phyloP scores from a whole-genome alignment of 2,113 vertebrate genomes.

The Plectropomus leopardus region DNA sequence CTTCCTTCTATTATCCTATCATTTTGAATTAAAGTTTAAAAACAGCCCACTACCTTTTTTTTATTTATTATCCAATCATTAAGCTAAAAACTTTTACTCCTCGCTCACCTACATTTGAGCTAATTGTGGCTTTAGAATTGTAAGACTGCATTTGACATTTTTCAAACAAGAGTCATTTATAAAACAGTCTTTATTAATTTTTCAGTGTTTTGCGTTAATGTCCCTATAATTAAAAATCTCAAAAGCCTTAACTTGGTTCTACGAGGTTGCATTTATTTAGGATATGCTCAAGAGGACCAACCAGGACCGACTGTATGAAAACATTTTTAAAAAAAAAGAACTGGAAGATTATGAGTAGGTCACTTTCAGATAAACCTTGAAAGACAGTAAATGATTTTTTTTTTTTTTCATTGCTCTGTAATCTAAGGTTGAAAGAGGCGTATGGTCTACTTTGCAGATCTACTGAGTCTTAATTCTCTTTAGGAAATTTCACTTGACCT shows the following conservation, averaged over 20 bases:
- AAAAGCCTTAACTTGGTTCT: background rate
- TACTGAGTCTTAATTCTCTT: constrained; percentile 43
- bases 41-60: background rate
- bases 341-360: constrained; percentile 17
- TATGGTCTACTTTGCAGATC: constrained; percentile 20
- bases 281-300: background rate
- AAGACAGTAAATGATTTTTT: constrained; percentile 1
- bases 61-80: constrained; percentile 19
- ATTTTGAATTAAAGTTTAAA: constrained; percentile 10
- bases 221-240: constrained; percentile 11
- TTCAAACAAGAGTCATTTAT: background rate
- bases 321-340: background rate
- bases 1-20: background rate
- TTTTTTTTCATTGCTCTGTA: background rate
- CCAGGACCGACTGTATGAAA: background rate
- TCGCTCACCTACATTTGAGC: background rate
- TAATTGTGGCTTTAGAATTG: background rate
- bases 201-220: background rate
- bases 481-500: constrained; percentile 36
- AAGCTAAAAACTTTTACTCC: constrained; percentile 8
- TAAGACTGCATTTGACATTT: background rate
- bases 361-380: constrained; percentile 35
- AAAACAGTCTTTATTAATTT: constrained; percentile 3
- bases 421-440: constrained; percentile 41
- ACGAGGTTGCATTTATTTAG: background rate